These are phyloP conservation scores for Anisognathus igniventris DNA, from an alignment of 2,797 vertebrate species.

Conservation along the genomic window DNA sequence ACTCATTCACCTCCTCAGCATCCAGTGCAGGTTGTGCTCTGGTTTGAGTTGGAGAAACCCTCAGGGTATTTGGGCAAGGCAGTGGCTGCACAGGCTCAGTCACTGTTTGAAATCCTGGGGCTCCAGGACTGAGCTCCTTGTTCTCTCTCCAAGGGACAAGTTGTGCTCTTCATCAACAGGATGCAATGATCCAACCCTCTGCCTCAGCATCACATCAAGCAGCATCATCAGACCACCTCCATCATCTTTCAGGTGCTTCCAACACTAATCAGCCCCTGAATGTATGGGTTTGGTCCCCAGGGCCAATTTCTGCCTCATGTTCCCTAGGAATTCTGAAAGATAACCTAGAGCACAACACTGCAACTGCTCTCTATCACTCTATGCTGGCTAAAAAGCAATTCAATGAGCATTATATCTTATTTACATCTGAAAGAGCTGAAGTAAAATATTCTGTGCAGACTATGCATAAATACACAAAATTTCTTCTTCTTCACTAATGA, in stretches of 20 bases:
- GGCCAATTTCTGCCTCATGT: neutral
- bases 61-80: rapidly evolving
- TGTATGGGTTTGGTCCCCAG: neutral
- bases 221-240: neutral
- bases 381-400: slow-evolving; percentile 56
- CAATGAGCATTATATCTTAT: slow-evolving; percentile 47
- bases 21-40: rapidly evolving
- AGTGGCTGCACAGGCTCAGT: neutral
- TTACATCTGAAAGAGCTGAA: slow-evolving; percentile 63
- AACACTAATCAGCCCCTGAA: neutral
- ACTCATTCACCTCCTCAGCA: neutral
- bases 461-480: slow-evolving; percentile 58
- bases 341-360: neutral
- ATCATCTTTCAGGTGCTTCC: neutral
- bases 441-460: slow-evolving; percentile 56
- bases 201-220: neutral
- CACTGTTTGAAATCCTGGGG: neutral
- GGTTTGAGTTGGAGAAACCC: neutral
- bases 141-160: no score
- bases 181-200: neutral
- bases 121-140: neutral
- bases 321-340: neutral
- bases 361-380: neutral
- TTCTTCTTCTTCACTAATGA: slow-evolving; percentile 67
- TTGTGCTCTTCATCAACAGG: rapidly evolving